phyloP scores from a whole-genome alignment of 1,140 invertebrate species.

The Centruroides vittatus region DNA sequence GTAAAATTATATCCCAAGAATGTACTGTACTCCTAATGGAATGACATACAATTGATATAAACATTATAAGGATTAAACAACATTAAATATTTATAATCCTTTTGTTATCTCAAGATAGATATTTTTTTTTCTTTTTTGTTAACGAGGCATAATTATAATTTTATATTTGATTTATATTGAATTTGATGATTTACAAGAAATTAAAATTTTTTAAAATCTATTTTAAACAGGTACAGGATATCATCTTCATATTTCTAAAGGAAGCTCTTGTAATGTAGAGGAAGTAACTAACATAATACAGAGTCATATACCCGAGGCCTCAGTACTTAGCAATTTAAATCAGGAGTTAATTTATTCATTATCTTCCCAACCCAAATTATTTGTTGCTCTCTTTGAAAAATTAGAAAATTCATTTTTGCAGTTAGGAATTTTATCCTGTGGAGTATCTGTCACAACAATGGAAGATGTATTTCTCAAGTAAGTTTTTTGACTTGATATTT shows the following conservation, averaged over 20 bases:
- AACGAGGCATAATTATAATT: no score
- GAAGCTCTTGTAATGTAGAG: background rate
- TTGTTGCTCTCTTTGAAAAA: constrained; percentile 43
- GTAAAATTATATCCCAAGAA: no score
- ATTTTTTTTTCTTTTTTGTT: no score
- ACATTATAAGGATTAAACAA: no score
- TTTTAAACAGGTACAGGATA: constrained; percentile 17
- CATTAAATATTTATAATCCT: no score
- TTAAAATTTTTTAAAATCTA: no score
- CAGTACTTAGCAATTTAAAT: constrained; percentile 5
- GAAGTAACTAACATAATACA: constrained; percentile 1
- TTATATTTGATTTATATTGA: no score
- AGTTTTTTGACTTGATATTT: background rate
- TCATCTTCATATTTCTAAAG: constrained; percentile 17
- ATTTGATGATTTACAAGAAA: no score
- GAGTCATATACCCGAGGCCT: constrained; percentile 7
- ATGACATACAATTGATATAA: no score
- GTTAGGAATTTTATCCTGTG: constrained; percentile 54
- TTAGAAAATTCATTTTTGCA: constrained; percentile 42
- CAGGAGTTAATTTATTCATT: constrained; percentile 41
- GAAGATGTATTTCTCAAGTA: constrained; percentile 72
- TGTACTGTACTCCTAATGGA: no score
- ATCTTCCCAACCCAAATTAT: constrained; percentile 28
- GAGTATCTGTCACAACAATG: constrained; percentile 63
- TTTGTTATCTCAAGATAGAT: no score